Evolutionary conservation across 1,140 invertebrate genomes (phyloP).

Genomic region (Lasaia peninsularis): DNA sequence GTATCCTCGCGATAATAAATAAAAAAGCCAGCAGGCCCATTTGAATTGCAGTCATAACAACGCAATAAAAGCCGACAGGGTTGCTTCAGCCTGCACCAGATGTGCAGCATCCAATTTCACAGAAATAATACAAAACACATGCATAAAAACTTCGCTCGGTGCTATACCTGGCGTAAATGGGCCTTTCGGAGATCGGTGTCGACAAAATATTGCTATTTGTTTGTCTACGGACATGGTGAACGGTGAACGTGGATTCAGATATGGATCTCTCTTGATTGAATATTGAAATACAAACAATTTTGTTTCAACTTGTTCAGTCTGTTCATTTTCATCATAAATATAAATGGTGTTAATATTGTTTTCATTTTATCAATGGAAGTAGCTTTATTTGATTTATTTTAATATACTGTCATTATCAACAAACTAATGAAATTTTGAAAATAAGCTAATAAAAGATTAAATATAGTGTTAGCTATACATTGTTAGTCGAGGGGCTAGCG

Average conservation of each 20-base stretch:
- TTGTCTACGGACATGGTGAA: conserved; percentile 10
- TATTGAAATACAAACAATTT: conserved; percentile 2
- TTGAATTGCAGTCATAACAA: conserved; percentile 65
- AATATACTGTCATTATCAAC: too few species aligned
- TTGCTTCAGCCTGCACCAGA: conserved; percentile 41
- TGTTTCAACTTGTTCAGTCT: neutral
- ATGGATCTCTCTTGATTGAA: conserved; percentile 5
- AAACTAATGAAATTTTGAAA: too few species aligned
- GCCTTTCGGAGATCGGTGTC: conserved; percentile 28
- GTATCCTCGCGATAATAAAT: conserved; percentile 33
- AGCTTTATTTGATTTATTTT: too few species aligned
- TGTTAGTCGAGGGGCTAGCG: too few species aligned
- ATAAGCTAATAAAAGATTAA: too few species aligned
- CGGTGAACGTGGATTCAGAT: neutral
- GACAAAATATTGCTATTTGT: conserved; percentile 31
- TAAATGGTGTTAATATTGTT: conserved; percentile 18
- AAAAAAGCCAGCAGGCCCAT: conserved; percentile 29
- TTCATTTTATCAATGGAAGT: too few species aligned
- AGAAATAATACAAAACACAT: conserved; percentile 52
- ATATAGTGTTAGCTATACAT: too few species aligned
- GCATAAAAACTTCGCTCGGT: conserved; percentile 28
- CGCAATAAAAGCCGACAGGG: conserved; percentile 47
- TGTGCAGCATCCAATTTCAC: conserved; percentile 58
- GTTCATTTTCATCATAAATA: neutral
- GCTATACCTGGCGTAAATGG: conserved; percentile 30